These are phyloP conservation scores for Eurois occulta DNA, from an alignment of 2,888 invertebrate species.

Conservation along the genomic window DNA sequence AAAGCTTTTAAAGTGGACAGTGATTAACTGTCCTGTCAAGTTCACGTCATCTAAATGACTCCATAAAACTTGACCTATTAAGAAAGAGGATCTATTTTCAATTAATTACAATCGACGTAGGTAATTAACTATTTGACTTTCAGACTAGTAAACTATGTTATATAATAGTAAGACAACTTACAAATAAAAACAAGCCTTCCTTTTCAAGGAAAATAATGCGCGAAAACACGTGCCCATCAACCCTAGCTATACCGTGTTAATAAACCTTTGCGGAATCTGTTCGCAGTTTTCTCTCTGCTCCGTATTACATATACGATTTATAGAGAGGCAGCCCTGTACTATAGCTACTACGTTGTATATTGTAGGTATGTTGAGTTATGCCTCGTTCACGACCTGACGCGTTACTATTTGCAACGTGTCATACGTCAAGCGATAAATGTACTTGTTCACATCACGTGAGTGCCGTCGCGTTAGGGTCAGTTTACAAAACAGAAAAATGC, in stretches of 20 bases:
- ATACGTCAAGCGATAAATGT: neutral
- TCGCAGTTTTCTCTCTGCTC: conserved; percentile 63
- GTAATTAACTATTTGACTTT: neutral
- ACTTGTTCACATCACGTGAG: neutral
- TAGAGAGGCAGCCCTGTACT: conserved; percentile 38
- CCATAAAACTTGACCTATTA: neutral
- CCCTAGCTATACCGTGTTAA: conserved; percentile 64
- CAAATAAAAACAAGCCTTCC: neutral
- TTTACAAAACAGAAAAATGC: neutral
- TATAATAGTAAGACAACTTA: neutral
- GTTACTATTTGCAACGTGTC: neutral
- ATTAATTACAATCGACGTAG: neutral
- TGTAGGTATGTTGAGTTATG: conserved; percentile 42
- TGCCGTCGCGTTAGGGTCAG: neutral
- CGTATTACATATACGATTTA: conserved; percentile 59
- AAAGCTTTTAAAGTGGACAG: neutral
- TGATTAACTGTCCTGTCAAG: neutral
- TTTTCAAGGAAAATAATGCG: neutral
- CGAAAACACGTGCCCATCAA: conserved; percentile 22
- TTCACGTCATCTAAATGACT: neutral
- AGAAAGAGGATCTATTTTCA: neutral
- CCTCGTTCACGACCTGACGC: neutral
- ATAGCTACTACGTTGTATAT: conserved; percentile 18
- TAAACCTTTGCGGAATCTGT: conserved; percentile 70
- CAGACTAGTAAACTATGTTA: neutral